Base-by-base conservation (phyloP, 2,888 invertebrate genomes). In the Andrena camellia region DNA sequence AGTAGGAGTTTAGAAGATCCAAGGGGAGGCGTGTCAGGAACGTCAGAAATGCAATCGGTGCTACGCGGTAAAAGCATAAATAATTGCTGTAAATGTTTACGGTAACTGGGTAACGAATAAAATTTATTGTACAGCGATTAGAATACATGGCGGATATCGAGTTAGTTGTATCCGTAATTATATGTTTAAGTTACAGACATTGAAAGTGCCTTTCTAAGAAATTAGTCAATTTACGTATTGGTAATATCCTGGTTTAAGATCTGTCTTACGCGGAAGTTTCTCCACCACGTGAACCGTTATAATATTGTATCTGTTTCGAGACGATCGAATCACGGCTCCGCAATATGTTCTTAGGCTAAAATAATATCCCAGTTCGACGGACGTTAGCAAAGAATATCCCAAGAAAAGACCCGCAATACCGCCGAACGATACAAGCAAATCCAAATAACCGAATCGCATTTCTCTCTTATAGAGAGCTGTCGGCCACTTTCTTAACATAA, bases 361-460 rank as follows among this genome's bases (percentile, higher is more conserved):
- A 91, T 97, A 97, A 92, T 97, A 97, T 50, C 97, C 92, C 35
- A 97, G 95, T 94, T 97, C 97, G 13, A 97, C 96, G 0, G 96
- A 97, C 0, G 97, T 97, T 1, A 97, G 94, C 42, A 97, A 93
- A 1, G 97, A 97, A 93, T 97, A 97, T 0, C 97, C 97, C 13
- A 97, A 94, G 81, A 94, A 94, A 88, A 97, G 96, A 31, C 95
- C 95, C 54, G 95, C 95, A 13, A 95, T 95, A n/a, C 95, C 95
- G 17, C 95, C 95, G 76, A 94, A 94, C 0, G 92, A 91, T 2
- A 97, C 97, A 60, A 97, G 92, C 69, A 97, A 95, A 94, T 97
- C 97, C 0, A 97, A 97, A 97, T 97, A 97, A 74, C 97, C 97
- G 91, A 97, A 97, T 59, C 97, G 95, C 23, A 97, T 97, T 93